Percentiles rank a stretch among this genome's conserved stretches.
phyloP scores from a whole-genome alignment of 2,797 vertebrate genomes.

The Molossus molossus region DNA sequence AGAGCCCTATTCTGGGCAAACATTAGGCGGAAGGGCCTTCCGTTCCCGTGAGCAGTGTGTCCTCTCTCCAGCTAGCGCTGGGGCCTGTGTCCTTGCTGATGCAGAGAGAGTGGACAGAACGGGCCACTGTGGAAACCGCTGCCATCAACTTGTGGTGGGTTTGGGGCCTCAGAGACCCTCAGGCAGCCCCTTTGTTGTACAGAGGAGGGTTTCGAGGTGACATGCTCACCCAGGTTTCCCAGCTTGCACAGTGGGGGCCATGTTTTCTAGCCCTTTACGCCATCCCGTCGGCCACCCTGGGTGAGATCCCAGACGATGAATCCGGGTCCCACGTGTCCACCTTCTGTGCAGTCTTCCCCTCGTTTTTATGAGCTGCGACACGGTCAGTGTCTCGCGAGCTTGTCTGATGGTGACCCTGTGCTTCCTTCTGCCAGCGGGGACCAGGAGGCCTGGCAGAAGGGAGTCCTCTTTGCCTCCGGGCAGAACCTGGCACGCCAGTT shows the following conservation, averaged over 20 bases:
- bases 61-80: rapidly evolving
- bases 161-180: neutral
- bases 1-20: neutral
- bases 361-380: neutral
- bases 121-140: neutral
- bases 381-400: neutral
- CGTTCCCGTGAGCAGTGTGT: rapidly evolving
- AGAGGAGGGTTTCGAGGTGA: neutral
- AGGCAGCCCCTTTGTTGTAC: neutral
- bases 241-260: rapidly evolving
- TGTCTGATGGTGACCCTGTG: neutral
- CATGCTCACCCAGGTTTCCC: neutral
- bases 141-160: neutral
- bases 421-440: conserved; percentile 89
- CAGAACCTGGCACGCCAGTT: conserved; percentile 96
- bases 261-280: neutral
- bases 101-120: neutral
- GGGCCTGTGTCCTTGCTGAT: neutral
- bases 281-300: neutral
- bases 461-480: conserved; percentile 94
- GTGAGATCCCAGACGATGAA: neutral
- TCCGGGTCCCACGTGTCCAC: neutral
- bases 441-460: conserved; percentile 93
- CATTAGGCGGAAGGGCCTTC: neutral
- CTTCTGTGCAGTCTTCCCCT: neutral